Base-by-base conservation (phyloP, 1,140 invertebrate species). In the Cydia fagiglandana region DNA sequence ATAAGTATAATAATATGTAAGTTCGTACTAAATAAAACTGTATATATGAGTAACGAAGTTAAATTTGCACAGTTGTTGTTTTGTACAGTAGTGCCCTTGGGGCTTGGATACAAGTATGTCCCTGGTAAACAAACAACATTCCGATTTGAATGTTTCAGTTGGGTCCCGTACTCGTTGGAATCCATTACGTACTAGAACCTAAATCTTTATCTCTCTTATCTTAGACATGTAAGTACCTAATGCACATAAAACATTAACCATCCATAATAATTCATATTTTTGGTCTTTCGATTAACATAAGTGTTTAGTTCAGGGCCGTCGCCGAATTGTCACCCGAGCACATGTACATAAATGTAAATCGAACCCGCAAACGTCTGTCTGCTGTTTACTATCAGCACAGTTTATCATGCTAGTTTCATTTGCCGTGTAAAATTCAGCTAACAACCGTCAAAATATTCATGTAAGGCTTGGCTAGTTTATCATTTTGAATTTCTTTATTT, bases 301-400 rank as follows among this genome's bases (percentile, higher is more conserved):
- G 34, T 34, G 56, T 24, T 12, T 24, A 24, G 56, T 24, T 24
- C 20, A 61, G 20, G 56, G 56, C 20, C 56, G n/a, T 24, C 9
- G 56, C 56, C 56, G 56, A 61, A 61, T 61, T 61, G 56, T 61
- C 56, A 61, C 56, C 56, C 56, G 56, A 61, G 56, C 17, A 61
- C 56, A 24, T 61, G 56, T 61, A 24, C 24, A 24, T 24, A 61
- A 61, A 61, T 61, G 56, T 61, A 61, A 61, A 61, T 61, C 56
- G 56, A 61, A 12, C 20, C 56, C 56, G 24, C 56, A 61, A 61
- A 61, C 9, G 56, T 24, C 56, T 61, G 56, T 61, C 53, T 56
- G 17, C 10, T 20, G 5, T 61, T 61, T 9, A 24, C 20, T 61
- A 61, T 24, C 56, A 12, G 20, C 20, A 10, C 17, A 9, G 56